Evolutionary conservation across 1,140 invertebrate genomes (phyloP).

Genomic region (Apis florea): DNA sequence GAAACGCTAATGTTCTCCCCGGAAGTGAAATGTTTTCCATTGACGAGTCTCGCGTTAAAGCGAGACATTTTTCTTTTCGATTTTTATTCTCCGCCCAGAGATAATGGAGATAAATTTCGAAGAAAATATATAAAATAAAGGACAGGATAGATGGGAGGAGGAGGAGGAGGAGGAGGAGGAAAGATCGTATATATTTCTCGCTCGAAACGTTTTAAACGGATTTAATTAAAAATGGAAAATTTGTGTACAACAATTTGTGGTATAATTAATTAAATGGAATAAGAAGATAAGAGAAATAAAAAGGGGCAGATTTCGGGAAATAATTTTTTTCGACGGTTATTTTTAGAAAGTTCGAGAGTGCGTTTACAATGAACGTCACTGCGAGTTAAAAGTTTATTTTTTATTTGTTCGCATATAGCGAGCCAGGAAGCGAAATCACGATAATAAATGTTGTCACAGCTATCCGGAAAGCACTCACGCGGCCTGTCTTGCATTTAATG

Average conservation of each 20-base stretch:
- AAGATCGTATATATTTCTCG: too few relatives aligned
- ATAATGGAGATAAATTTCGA: too few relatives aligned
- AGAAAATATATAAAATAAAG: too few relatives aligned
- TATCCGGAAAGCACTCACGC: constrained; percentile 28
- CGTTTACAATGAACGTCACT: not conserved
- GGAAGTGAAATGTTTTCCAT: not conserved
- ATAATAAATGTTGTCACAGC: constrained; percentile 17
- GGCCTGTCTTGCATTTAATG: constrained; percentile 18
- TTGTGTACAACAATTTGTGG: too few relatives aligned
- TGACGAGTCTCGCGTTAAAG: not conserved
- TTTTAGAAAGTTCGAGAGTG: not conserved
- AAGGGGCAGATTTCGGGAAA: not conserved
- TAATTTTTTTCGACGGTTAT: not conserved
- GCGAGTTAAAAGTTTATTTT: not conserved
- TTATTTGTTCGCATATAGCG: constrained; percentile 16
- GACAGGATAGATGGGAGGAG: too few relatives aligned
- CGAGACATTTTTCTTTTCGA: not conserved
- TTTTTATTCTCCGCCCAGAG: not conserved
- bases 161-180: too few relatives aligned
- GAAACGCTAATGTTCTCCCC: not conserved
- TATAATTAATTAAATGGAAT: too few relatives aligned
- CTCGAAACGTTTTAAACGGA: too few relatives aligned
- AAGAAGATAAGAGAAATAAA: not conserved
- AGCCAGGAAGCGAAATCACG: not conserved
- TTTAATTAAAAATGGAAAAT: too few relatives aligned